Evolutionary conservation across 2,113 vertebrate species (phyloP), one percentile per base, ranked within the genome.

Genomic region (Hyperopisus bebe): DNA sequence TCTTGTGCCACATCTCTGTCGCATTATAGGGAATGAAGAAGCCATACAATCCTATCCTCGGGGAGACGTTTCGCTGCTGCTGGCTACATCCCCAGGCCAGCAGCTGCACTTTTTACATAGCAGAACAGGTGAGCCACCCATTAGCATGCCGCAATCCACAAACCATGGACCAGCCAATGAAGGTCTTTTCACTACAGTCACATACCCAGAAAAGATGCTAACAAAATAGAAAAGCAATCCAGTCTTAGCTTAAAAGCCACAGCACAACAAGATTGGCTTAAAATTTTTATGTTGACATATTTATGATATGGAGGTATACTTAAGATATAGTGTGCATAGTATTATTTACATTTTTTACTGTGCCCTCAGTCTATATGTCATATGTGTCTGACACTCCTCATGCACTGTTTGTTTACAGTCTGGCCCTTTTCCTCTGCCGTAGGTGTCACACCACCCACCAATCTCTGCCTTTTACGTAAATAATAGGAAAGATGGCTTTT

Each of bases 391-490:
- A 35, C 62, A 44, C 15, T 42, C 0, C 74, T 55, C n/a, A n/a
- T 82, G 70, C 24, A 17, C 55, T 88, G 10, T 74, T 42, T 48
- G 39, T 84, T 51, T 46, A 19, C 42, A 27, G 9, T 19, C 7
- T 86, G 19, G 50, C 5, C 24, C 47, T 87, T 21, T 85, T 50
- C 87, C 90, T 55, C 90, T 42, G 86, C 91, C 91, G 35, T 94
- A 99, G 98, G 97, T 99, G 88, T 99, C 98, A 27, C 98, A 99
- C 93, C 98, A 99, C 90, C 98, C 98, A 0, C 98, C 98, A 0
- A 96, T 99, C 94, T 98, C 98, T 31, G 98, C 97, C 93, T 99
- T 99, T 94, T 97, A 99, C 0, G 91, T 99, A 94, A 98, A 97
- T 96, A 99, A 99, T 92, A 96, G 96, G 90, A 99, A 98, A 90